Conservation (phyloP, 2,888 invertebrate species). For the Rugalucina vietnamica region DNA sequence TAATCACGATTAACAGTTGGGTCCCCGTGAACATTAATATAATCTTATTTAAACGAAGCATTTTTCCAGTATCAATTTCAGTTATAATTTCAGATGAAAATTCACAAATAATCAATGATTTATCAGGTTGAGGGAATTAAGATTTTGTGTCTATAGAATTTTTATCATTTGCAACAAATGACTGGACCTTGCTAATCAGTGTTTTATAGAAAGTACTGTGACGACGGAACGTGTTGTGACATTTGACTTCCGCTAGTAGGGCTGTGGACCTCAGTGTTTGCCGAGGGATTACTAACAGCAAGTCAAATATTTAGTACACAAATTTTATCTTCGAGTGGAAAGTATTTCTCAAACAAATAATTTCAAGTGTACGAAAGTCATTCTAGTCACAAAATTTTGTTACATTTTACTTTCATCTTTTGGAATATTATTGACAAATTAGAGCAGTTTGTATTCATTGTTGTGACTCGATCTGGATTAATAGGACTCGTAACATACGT, state of each 20-base stretch:
- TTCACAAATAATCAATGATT: no score
- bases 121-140: neutral
- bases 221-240: slow-evolving; percentile 3
- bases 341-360: slow-evolving; percentile 11
- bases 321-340: slow-evolving; percentile 10
- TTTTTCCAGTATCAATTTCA: no score
- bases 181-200: neutral
- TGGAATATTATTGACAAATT: neutral
- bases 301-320: slow-evolving; percentile 8
- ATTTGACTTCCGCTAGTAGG: slow-evolving; percentile 8
- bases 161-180: neutral
- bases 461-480: neutral
- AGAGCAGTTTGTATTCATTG: neutral
- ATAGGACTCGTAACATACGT: no score
- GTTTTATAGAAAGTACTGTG: no score
- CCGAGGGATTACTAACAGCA: neutral
- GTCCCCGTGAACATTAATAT: no score
- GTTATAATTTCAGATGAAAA: no score
- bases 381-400: neutral
- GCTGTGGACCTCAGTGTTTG: neutral
- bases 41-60: no score
- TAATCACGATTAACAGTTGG: no score
- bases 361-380: slow-evolving; percentile 1
- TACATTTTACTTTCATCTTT: slow-evolving; percentile 12
- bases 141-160: neutral